phyloP scores from a whole-genome alignment of 30 jellyfish, hydroid and myxozoan genomes.

The Clytia hemisphaerica region DNA sequence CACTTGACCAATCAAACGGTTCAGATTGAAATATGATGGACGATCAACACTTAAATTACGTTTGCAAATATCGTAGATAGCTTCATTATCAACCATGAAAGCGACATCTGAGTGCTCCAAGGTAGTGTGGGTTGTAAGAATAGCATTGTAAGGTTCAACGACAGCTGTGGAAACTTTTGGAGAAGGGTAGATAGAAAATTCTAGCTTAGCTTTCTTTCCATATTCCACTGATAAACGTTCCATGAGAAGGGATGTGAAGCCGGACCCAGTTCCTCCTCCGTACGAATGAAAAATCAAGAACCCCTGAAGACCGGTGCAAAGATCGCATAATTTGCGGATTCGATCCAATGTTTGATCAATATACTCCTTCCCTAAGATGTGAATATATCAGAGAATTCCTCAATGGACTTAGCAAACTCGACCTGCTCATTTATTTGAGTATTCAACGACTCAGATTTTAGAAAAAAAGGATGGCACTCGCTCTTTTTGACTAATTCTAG shows the following conservation, averaged over 20 bases:
- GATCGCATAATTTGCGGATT: constrained; percentile 7
- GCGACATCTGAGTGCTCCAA: constrained; percentile 38
- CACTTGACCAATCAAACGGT: constrained; percentile 44
- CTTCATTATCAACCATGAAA: constrained; percentile 25
- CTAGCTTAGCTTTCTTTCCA: constrained; percentile 35
- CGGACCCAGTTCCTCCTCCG: constrained; percentile 45
- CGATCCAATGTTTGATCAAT: constrained; percentile 4
- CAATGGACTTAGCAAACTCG: no score
- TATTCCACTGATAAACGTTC: constrained; percentile 34
- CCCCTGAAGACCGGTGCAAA: constrained; percentile 32
- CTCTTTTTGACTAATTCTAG: no score
- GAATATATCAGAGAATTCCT: no score
- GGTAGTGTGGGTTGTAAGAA: constrained; percentile 19
- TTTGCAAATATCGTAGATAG: constrained; percentile 20
- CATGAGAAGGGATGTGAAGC: constrained; percentile 39
- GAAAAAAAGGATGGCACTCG: no score
- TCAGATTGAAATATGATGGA: constrained; percentile 32
- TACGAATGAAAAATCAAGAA: constrained; percentile 19
- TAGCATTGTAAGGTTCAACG: constrained; percentile 36
- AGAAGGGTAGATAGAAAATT: constrained; percentile 35
- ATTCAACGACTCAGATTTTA: no score
- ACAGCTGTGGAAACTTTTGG: constrained; percentile 45
- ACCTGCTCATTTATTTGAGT: no score
- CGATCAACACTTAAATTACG: constrained; percentile 23
- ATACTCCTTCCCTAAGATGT: constrained; percentile 10